Evolutionary conservation across 2,113 vertebrate species (phyloP).

Genomic region (Lampris megalopsis): DNA sequence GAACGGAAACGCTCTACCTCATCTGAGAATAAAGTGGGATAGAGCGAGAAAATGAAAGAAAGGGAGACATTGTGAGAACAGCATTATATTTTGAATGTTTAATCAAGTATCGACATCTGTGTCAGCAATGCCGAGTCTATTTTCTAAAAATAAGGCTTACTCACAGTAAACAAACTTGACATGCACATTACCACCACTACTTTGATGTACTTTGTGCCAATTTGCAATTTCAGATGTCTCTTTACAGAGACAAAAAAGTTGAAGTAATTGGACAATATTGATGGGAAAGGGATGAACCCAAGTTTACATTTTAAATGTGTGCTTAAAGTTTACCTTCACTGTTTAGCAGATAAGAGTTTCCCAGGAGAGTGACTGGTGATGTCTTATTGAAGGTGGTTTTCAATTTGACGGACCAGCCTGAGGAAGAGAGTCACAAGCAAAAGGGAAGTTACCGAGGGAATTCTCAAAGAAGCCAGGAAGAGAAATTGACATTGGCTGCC

Average conservation of each 20-base stretch:
- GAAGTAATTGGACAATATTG: neutral
- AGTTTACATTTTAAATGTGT: neutral
- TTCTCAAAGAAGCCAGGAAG: neutral
- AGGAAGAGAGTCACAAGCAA: slow-evolving; percentile 3
- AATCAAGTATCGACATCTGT: too few species aligned
- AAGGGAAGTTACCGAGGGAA: neutral
- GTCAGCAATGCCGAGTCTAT: neutral
- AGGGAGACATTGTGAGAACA: neutral
- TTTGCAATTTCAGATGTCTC: neutral
- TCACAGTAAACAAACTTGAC: slow-evolving; percentile 22
- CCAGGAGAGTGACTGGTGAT: slow-evolving; percentile 85
- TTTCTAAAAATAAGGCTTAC: neutral
- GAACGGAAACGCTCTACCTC: slow-evolving; percentile 87
- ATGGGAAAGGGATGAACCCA: neutral
- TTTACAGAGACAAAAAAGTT: neutral
- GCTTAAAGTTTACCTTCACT: slow-evolving; percentile 81
- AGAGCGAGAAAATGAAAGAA: neutral
- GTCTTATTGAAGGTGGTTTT: slow-evolving; percentile 90
- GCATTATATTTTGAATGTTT: too few species aligned
- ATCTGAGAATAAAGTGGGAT: slow-evolving; percentile 64
- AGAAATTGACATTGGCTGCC: neutral
- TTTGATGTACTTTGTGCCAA: neutral
- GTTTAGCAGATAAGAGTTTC: slow-evolving; percentile 85
- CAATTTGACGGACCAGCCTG: slow-evolving; percentile 92
- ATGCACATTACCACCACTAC: slow-evolving; percentile 23